Evolutionary conservation across 2,888 invertebrate species (phyloP).

Genomic region (Phalera bucephala): DNA sequence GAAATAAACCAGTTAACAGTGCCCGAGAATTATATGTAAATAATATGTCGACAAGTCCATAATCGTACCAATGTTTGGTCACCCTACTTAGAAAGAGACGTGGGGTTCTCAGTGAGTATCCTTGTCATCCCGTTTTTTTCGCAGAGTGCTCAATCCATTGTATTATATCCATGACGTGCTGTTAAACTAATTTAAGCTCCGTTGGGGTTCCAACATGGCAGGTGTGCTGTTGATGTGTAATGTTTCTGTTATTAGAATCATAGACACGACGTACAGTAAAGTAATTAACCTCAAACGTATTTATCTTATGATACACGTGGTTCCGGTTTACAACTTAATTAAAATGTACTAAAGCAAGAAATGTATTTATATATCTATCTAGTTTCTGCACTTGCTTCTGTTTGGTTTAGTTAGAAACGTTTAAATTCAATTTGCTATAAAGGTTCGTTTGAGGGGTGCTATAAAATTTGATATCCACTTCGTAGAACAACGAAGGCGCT

Average conservation of each 20-base stretch:
- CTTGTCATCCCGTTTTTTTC: too few species aligned
- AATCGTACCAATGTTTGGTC: too few species aligned
- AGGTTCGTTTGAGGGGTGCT: neutral
- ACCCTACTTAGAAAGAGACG: too few species aligned
- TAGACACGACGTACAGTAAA: neutral
- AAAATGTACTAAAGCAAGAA: neutral
- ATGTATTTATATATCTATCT: too few species aligned
- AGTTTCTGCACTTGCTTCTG: too few species aligned
- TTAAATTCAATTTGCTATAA: constrained; percentile 2
- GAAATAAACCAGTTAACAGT: too few species aligned
- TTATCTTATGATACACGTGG: neutral
- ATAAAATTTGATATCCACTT: neutral
- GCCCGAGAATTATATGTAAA: too few species aligned
- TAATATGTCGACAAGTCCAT: too few species aligned
- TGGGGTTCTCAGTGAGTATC: too few species aligned
- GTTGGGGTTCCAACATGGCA: neutral
- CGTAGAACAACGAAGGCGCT: too few species aligned
- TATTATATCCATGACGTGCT: too few species aligned
- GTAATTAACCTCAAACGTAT: neutral
- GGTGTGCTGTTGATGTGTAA: neutral
- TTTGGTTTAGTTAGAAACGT: neutral
- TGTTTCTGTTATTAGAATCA: neutral
- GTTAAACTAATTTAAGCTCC: neutral
- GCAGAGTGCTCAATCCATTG: too few species aligned
- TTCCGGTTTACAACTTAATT: neutral